Evolutionary conservation across 1,140 invertebrate species (phyloP), one percentile per base, ranked within the genome.

Genomic region (Thrips palmi): DNA sequence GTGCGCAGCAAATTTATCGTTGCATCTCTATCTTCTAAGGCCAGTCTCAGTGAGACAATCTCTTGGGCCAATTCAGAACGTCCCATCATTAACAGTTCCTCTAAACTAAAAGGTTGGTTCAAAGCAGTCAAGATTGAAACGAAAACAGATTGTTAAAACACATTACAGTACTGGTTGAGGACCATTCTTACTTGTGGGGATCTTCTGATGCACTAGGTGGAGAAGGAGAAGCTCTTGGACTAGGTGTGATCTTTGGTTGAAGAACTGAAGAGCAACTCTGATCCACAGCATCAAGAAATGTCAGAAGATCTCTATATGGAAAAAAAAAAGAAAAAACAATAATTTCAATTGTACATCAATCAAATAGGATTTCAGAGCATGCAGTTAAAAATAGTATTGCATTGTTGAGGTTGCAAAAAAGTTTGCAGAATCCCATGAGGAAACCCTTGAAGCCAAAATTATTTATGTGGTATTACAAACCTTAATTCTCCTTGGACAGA

Each of bases 11-110:
- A n/a, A n/a, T n/a, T n/a, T n/a, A n/a, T n/a, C n/a, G n/a, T n/a
- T n/a, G n/a, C n/a, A n/a, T 55, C 46, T 15, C 54, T 56, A 35
- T 67, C 64, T 31, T 67, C 62, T 0, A 66, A 37, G 25, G 63
- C 52, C 5, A 63, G 40, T 3, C 44, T 44, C 1, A 52, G 39
- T 12, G 42, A 42, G 21, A 51, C 45, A 8, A 50, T 44, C 32
- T 46, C 40, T 12, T 52, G 48, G 7, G 51, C 49, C 7, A 52
- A 38, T 12, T 51, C 51, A 17, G 47, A 43, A 7, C 37, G 46
- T 14, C 37, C 36, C n/a, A 43, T 30, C 23, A 45, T 44, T 2
- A 49, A 39, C 20, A 47, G 33, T n/a, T 43, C 30, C 10, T 36
- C 40, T 27, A 45, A 20, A 12, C 41, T 40, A 19, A 19, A 18